These are phyloP conservation scores for Accipiter virgatus DNA, from an alignment of 2,113 vertebrate genomes.

Conservation along the genomic window DNA sequence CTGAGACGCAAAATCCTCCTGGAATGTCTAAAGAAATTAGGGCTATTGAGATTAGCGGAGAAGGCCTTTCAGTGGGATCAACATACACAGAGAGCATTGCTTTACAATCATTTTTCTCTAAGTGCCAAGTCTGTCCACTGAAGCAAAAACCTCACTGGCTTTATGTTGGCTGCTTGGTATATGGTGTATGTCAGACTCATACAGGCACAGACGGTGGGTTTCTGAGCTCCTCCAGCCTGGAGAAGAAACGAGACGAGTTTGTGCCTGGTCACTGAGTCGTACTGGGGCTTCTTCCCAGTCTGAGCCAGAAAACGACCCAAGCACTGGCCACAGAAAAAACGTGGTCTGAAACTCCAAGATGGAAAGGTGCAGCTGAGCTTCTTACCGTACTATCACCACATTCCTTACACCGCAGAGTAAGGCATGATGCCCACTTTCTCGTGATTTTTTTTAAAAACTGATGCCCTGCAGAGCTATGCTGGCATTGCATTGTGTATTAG, in stretches of 20 bases:
- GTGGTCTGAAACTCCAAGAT: background rate
- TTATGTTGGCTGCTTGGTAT: background rate
- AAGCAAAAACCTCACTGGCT: background rate
- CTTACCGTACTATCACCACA: accelerated
- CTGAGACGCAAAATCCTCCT: conserved; percentile 32
- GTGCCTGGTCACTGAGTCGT: background rate
- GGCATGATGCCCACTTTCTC: background rate
- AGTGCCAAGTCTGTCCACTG: background rate
- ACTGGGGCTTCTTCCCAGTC: background rate
- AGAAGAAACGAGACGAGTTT: background rate
- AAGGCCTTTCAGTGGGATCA: conserved; percentile 43
- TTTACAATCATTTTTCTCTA: background rate
- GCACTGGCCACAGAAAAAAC: accelerated
- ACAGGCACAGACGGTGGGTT: background rate
- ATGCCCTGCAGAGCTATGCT: background rate
- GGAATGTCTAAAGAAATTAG: conserved; percentile 59
- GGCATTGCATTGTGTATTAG: background rate
- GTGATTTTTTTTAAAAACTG: background rate
- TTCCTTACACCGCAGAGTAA: accelerated
- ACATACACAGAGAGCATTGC: background rate
- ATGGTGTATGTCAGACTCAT: background rate
- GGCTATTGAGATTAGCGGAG: conserved; percentile 26
- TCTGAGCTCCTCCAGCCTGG: background rate
- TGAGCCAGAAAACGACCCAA: accelerated
- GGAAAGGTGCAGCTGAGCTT: background rate